These are phyloP conservation scores for Tadarida brasiliensis DNA, from an alignment of 2,797 vertebrate genomes.

Conservation along the genomic window DNA sequence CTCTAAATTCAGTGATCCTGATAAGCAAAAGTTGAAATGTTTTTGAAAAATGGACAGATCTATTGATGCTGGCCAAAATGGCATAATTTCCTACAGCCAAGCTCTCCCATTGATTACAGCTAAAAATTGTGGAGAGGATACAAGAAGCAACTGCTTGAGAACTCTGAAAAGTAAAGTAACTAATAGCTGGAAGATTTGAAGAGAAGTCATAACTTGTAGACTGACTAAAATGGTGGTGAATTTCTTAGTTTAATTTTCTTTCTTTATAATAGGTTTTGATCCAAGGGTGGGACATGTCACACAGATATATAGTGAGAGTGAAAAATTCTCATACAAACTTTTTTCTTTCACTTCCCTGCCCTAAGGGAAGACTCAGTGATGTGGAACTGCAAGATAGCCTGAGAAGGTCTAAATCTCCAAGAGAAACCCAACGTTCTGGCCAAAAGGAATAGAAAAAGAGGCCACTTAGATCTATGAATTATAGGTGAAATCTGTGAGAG, in stretches of 20 bases:
- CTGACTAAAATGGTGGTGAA: conserved; percentile 9
- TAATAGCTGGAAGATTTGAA: background rate
- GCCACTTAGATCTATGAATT: background rate
- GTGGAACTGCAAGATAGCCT: background rate
- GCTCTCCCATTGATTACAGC: background rate
- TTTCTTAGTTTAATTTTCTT: conserved; percentile 22
- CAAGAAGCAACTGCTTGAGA: background rate
- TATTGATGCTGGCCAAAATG: conserved; percentile 2
- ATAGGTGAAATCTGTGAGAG: background rate
- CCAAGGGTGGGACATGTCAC: background rate
- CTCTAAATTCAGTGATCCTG: background rate
- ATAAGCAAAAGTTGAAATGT: conserved; percentile 13
- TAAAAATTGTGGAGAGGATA: background rate
- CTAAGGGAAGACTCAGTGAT: background rate
- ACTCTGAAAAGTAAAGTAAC: conserved; percentile 33
- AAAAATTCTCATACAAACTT: background rate
- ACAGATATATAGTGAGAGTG: background rate
- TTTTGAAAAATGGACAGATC: conserved; percentile 20
- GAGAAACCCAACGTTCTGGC: background rate
- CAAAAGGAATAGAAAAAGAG: background rate
- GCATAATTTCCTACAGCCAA: background rate
- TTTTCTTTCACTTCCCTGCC: background rate
- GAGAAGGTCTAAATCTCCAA: background rate
- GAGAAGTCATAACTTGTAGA: conserved; percentile 19
- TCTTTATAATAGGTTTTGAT: background rate